phyloP scores from a whole-genome alignment of 2,113 vertebrate genomes.

The Pelecanoides urinatrix region DNA sequence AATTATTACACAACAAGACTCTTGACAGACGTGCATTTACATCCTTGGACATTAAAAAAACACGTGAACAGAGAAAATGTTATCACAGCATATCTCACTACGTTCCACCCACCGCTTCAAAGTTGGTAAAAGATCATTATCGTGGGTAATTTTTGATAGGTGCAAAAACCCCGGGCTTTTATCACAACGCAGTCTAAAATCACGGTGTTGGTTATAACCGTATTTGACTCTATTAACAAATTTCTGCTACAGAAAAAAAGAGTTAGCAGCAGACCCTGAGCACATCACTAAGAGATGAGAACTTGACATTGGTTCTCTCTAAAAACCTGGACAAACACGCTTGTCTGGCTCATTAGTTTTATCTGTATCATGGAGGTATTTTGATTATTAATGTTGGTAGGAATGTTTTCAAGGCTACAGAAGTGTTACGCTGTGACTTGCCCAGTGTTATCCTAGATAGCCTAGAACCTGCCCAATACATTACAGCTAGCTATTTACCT shows the following conservation, averaged over 20 bases:
- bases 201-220: background rate
- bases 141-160: background rate
- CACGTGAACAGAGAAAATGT: fast-evolving
- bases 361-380: constrained; percentile 18
- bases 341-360: constrained; percentile 31
- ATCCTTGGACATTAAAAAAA: background rate
- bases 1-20: background rate
- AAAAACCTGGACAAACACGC: background rate
- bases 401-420: constrained; percentile 20
- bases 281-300: background rate
- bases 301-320: background rate
- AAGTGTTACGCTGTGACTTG: constrained; percentile 20
- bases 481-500: background rate
- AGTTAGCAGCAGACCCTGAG: background rate
- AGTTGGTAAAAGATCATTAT: background rate
- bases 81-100: background rate
- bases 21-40: background rate
- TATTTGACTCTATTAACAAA: background rate
- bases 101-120: fast-evolving
- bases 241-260: background rate
- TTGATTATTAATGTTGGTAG: constrained; percentile 16
- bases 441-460: background rate
- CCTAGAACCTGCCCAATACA: background rate
- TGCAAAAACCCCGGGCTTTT: background rate
- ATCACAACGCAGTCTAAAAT: background rate